Evolutionary conservation across 53 echinoderm and acorn worm genomes (phyloP).

Genomic region (Arbacia lixula): DNA sequence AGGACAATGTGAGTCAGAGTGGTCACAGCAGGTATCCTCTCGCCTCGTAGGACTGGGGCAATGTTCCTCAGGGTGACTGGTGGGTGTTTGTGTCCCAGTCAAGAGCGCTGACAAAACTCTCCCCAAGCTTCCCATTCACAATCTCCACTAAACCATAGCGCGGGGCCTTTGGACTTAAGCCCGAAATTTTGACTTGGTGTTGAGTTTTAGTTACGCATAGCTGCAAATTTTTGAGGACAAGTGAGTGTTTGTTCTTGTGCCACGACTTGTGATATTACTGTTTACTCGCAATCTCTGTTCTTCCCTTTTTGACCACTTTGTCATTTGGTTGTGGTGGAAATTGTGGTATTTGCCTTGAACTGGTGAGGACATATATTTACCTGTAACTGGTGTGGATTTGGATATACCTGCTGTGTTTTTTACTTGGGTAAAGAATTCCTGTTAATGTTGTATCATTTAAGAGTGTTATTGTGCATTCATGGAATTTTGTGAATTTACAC

Average conservation of each 20-base stretch:
- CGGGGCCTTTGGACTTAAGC: not conserved
- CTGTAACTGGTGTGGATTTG: too few relatives aligned
- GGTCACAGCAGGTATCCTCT: not conserved
- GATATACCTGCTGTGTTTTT: too few relatives aligned
- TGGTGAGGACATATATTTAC: too few relatives aligned
- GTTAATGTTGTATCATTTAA: too few relatives aligned
- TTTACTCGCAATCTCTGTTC: too few relatives aligned
- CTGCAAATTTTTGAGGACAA: slow-evolving; percentile 10
- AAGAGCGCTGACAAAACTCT: slow-evolving; percentile 12
- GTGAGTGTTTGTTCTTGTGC: slow-evolving; percentile 7
- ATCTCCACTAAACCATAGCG: not conserved
- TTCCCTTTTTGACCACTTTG: too few relatives aligned
- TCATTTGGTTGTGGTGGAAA: too few relatives aligned
- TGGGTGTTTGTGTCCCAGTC: slow-evolving; percentile 14
- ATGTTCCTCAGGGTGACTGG: not conserved
- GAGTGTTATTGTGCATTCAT: too few relatives aligned
- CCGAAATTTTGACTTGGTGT: slow-evolving; percentile 1
- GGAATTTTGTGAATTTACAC: too few relatives aligned
- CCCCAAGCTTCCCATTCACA: not conserved
- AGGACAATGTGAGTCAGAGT: not conserved
- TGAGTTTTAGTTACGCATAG: not conserved
- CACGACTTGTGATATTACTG: slow-evolving; percentile 2
- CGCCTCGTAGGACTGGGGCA: not conserved
- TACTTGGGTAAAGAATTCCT: too few relatives aligned
- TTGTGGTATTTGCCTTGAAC: too few relatives aligned